Percentiles rank a stretch among this genome's conserved stretches.
Conservation (phyloP, 2,113 vertebrate genomes). For the Eudyptes chrysolophus region DNA sequence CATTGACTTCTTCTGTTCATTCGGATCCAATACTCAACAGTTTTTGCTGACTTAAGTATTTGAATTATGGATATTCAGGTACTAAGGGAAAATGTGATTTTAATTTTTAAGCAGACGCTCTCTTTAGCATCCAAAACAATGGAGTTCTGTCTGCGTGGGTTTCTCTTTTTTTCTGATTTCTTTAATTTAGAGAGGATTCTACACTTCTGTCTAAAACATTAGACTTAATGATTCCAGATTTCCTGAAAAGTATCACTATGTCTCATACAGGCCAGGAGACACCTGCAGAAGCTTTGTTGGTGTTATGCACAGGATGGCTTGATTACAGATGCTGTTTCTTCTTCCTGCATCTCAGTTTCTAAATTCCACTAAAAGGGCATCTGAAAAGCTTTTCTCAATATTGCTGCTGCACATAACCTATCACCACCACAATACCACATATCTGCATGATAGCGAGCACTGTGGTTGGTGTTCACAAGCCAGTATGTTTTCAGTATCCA, state of each 20-base stretch:
- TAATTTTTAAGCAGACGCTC: background rate
- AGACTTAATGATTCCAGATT: background rate
- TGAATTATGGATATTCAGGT: background rate
- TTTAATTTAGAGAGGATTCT: background rate
- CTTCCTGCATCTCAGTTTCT: background rate
- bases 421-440: background rate
- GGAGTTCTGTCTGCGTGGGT: background rate
- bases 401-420: background rate
- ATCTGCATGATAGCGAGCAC: accelerated
- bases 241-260: background rate
- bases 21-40: background rate
- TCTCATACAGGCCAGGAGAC: background rate
- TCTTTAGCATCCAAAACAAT: background rate
- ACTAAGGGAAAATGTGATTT: background rate
- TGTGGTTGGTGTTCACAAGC: background rate
- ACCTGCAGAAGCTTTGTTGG: background rate
- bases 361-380: background rate
- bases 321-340: background rate
- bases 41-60: background rate
- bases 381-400: background rate
- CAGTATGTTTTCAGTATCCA: background rate
- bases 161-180: background rate
- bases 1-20: background rate
- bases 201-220: background rate
- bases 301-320: background rate